Conservation (phyloP, 2,888 invertebrate species). For the Hirtodrosophila duncani region DNA sequence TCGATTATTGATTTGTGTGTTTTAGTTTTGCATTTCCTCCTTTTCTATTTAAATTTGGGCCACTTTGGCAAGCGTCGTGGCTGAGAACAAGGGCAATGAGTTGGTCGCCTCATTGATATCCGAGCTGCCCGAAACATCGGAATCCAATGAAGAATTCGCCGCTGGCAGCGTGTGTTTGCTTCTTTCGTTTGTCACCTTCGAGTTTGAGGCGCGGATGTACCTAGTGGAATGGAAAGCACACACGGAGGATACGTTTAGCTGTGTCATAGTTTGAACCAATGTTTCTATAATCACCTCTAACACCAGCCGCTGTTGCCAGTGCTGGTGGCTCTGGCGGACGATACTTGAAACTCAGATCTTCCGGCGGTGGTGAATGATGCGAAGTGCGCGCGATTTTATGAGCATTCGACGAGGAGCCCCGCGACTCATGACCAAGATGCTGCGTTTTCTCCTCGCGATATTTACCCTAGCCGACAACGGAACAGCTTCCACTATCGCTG, state of each 20-base stretch:
- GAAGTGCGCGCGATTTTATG: constrained; percentile 70
- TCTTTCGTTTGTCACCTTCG: constrained; percentile 79
- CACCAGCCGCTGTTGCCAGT: constrained; percentile 68
- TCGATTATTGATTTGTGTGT: constrained; percentile 1
- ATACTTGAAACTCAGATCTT: constrained; percentile 80
- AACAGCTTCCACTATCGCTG: constrained; percentile 26
- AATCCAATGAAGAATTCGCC: constrained; percentile 80
- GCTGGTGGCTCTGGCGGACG: constrained; percentile 81
- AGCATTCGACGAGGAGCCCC: constrained; percentile 64
- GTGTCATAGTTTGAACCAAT: not conserved
- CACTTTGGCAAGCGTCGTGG: constrained; percentile 88
- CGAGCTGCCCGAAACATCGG: constrained; percentile 81
- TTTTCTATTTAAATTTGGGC: constrained; percentile 81
- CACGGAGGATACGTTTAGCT: no score
- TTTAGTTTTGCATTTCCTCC: not conserved
- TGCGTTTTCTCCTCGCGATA: constrained; percentile 75
- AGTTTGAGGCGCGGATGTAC: constrained; percentile 78
- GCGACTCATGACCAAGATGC: constrained; percentile 61
- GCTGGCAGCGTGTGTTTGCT: constrained; percentile 65
- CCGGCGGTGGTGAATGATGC: constrained; percentile 80
- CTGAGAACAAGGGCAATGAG: constrained; percentile 82
- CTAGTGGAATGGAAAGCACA: constrained; percentile 37
- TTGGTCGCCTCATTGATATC: constrained; percentile 76
- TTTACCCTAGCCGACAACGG: constrained; percentile 60
- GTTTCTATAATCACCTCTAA: constrained; percentile 72